Conservation (phyloP, 2,797 vertebrate genomes). For the Sebastes variabilis region DNA sequence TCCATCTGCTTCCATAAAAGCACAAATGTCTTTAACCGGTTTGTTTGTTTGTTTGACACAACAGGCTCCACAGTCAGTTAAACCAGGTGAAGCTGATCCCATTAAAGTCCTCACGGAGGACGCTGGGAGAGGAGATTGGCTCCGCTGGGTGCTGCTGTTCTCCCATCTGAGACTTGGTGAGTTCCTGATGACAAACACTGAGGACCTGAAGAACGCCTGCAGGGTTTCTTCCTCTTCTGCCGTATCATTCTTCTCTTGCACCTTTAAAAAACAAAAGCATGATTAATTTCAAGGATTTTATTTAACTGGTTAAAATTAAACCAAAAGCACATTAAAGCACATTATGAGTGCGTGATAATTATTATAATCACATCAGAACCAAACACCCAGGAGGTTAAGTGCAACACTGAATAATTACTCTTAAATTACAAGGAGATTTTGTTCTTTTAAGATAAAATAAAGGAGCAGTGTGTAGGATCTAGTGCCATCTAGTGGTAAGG, state of each 20-base stretch:
- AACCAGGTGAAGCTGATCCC: not conserved
- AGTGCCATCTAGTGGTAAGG: no score
- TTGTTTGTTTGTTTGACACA: not conserved
- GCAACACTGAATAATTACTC: not conserved
- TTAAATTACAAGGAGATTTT: not conserved
- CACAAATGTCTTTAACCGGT: not conserved
- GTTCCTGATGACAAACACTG: conserved; percentile 48
- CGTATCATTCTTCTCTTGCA: not conserved
- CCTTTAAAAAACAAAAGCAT: not conserved
- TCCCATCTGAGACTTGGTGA: conserved; percentile 41
- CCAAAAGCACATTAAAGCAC: not conserved
- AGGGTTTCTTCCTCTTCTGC: conserved; percentile 28
- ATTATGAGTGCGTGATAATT: not conserved
- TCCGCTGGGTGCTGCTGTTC: conserved; percentile 11
- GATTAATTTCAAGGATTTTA: not conserved
- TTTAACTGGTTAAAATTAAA: not conserved
- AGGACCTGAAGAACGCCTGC: not conserved
- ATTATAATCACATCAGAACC: not conserved
- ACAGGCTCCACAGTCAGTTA: not conserved
- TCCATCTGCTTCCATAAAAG: not conserved
- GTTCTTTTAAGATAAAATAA: not conserved
- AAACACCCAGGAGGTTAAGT: not conserved
- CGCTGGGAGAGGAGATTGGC: conserved; percentile 23
- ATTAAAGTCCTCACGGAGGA: conserved; percentile 6
- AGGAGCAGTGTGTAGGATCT: no score